Conservation (phyloP, 2,888 invertebrate species). For the Keiferia lycopersicella region DNA sequence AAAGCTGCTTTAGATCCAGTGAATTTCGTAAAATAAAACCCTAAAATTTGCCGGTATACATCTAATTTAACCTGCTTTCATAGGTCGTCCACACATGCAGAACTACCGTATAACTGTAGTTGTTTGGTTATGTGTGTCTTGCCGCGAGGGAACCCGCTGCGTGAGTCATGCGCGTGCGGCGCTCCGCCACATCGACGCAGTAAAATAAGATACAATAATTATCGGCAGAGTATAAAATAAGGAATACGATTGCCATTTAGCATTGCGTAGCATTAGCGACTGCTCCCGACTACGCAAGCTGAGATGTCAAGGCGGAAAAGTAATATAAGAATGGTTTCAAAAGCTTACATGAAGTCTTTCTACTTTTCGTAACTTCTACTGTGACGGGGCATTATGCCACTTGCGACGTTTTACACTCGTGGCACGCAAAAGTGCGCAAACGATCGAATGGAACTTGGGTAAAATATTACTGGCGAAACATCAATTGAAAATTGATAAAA, state of each 20-base stretch:
- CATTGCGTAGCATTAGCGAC: no score
- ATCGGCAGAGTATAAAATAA: no score
- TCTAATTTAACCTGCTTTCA: not conserved
- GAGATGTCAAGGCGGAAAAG: no score
- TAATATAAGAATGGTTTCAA: no score
- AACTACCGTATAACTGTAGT: not conserved
- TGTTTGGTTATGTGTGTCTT: not conserved
- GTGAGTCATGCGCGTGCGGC: constrained; percentile 22
- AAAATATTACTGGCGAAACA: constrained; percentile 1
- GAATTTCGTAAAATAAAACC: not conserved
- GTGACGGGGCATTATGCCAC: not conserved
- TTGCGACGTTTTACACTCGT: not conserved
- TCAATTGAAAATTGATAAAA: not conserved
- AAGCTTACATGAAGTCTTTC: no score
- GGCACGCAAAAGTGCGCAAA: not conserved
- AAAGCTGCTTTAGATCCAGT: not conserved
- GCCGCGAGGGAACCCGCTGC: constrained; percentile 28
- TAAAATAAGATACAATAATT: no score
- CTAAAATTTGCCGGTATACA: not conserved
- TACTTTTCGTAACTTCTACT: no score
- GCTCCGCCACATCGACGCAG: constrained; percentile 2
- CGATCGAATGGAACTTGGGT: not conserved
- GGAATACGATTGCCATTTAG: no score
- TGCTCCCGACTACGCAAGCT: no score
- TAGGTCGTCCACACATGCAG: not conserved